phyloP scores from a whole-genome alignment of 2,797 vertebrate genomes.

The Myotis findleyi region DNA sequence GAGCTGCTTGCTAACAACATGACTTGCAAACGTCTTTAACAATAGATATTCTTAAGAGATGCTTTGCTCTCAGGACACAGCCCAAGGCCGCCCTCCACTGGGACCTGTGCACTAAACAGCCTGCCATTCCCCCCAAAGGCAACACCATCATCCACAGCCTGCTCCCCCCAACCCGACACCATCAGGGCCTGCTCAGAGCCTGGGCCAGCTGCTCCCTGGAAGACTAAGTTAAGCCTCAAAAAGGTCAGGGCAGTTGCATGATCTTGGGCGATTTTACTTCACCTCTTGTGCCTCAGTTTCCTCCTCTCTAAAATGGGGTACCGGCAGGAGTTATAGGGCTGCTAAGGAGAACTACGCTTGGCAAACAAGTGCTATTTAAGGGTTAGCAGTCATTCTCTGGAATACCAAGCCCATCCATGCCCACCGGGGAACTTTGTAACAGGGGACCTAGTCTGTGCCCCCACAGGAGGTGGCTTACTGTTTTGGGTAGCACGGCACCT shows the following conservation, averaged over 20 bases:
- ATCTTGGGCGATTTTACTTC: too few relatives aligned
- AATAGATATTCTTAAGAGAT: not conserved
- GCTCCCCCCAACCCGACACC: not conserved
- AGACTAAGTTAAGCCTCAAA: not conserved
- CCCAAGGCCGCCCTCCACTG: too few relatives aligned
- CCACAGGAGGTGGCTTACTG: fast-evolving
- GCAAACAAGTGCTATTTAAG: fast-evolving
- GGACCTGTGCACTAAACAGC: fast-evolving
- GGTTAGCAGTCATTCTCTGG: fast-evolving
- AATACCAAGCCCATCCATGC: not conserved
- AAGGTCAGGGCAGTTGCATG: not conserved
- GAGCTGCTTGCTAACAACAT: not conserved
- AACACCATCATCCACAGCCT: fast-evolving
- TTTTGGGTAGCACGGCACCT: not conserved
- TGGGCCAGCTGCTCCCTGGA: not conserved
- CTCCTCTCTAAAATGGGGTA: not conserved
- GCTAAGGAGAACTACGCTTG: not conserved
- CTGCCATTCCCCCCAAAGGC: too few relatives aligned
- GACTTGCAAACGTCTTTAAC: not conserved
- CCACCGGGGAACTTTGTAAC: not conserved
- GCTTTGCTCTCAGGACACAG: not conserved
- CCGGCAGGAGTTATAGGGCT: fast-evolving
- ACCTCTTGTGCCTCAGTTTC: not conserved
- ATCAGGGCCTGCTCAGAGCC: not conserved
- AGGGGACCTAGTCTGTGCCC: not conserved